Base-by-base conservation (phyloP, 2,888 invertebrate genomes). In the Belgica antarctica region DNA sequence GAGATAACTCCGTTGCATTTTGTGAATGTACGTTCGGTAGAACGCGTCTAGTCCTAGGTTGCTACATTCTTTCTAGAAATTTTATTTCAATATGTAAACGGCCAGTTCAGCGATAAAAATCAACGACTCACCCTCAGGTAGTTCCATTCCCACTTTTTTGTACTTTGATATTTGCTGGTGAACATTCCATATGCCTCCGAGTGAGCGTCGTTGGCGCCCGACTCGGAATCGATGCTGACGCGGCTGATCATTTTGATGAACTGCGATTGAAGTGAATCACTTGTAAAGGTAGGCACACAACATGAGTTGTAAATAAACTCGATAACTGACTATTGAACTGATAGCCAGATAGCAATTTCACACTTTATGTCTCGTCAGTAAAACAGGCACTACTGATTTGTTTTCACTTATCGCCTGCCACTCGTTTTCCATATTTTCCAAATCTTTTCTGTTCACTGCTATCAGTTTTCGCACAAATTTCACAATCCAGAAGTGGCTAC, bases 1-100 rank as follows among this genome's bases (percentile, higher is more conserved):
- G 72, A 92, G 86, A 73, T 90, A 88, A 66, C 89, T 89, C 78
- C 89, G 87, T 76, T 89, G 88, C 72, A 92, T 81, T 75, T 90
- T 87, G 74, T 89, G 86, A 73, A 88, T 89, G 76, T 92, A 93
- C 72, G 85, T 83, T 73, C 86, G 83, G 77, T 89, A 92, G 46
- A 92, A 82, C 65, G 85, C 85, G 78, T 91, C 90, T 72, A 92
- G 79, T 76, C 87, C 86, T 75, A 89, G 85, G 74, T 88, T 86
- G 75, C 85, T 82, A 76, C 92, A 92, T 81, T 90, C 89, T 76
- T 86, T 86, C 92, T 92, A 81, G 74, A 73, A 72, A 19, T 27
- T 66, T 28, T 28, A n/a, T n/a, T n/a, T 31, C 22, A 70, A 31
- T 10, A 28, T 5, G 10, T 22, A 28, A n/a, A 4, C 17, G 27